Evolutionary conservation across 2,797 vertebrate species (phyloP).

Genomic region (Petrocephalus schoutedeni): DNA sequence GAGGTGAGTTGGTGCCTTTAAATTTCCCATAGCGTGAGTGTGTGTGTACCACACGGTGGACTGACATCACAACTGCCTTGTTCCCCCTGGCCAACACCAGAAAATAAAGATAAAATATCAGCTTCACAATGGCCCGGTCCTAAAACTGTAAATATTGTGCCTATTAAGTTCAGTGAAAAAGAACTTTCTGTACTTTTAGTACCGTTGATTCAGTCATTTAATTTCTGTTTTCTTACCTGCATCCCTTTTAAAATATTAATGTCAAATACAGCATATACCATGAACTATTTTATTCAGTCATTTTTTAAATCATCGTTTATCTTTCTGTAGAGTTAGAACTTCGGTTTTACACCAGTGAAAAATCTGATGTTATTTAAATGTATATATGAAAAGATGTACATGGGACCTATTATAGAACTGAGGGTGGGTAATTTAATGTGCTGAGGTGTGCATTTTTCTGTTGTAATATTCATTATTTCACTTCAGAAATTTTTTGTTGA

Average conservation of each 20-base stretch:
- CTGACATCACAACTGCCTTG: not conserved
- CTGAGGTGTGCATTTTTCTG: not conserved
- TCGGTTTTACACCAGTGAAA: not conserved
- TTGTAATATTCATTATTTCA: not conserved
- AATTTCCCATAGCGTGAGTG: not conserved
- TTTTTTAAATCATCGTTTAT: not conserved
- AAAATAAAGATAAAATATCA: not conserved
- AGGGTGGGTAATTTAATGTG: not conserved
- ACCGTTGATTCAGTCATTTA: not conserved
- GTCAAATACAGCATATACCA: not conserved
- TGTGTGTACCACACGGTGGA: not conserved
- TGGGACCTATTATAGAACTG: not conserved
- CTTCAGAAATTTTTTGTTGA: not conserved
- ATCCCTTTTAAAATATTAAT: not conserved
- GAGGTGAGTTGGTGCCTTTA: not conserved
- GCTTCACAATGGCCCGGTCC: not conserved
- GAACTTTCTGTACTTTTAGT: not conserved
- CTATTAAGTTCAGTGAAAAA: not conserved
- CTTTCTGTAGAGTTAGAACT: not conserved
- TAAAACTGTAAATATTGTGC: not conserved
- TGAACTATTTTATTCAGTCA: not conserved
- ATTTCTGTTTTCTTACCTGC: not conserved
- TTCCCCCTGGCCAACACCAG: not conserved
- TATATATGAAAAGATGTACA: not conserved
- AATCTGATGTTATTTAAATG: constrained; percentile 1